These are phyloP conservation scores for Gouania willdenowi DNA, from an alignment of 2,797 vertebrate species.

Conservation along the genomic window DNA sequence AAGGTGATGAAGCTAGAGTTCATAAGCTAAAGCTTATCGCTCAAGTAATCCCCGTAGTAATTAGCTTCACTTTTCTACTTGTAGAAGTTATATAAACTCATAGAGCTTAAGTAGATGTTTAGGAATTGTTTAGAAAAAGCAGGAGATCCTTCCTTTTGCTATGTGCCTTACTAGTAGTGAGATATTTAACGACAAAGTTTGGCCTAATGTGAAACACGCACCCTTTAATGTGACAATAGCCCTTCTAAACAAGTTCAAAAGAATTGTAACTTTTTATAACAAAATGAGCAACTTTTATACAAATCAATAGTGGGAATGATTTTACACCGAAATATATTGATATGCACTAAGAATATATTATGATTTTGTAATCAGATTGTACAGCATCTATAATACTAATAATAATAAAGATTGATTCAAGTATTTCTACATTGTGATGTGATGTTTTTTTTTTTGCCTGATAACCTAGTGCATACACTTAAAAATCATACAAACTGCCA, in stretches of 20 bases:
- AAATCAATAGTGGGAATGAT: slow-evolving; percentile 27
- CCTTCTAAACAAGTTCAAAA: slow-evolving; percentile 17
- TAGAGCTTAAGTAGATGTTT: slow-evolving; percentile 2
- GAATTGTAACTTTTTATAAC: slow-evolving; percentile 28
- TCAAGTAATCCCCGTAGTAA: no score
- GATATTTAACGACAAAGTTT: background rate
- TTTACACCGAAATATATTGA: slow-evolving; percentile 22
- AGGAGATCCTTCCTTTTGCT: slow-evolving; percentile 13
- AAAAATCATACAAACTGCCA: no score
- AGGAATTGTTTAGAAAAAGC: slow-evolving; percentile 20
- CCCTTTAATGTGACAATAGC: slow-evolving; percentile 55
- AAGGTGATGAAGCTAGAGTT: no score
- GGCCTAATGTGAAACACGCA: slow-evolving; percentile 38
- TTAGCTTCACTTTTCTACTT: no score
- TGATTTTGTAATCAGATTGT: slow-evolving; percentile 42
- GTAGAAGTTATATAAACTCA: no score
- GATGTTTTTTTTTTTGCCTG: no score
- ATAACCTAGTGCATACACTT: no score
- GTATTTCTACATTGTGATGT: slow-evolving; percentile 12
- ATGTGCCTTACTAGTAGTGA: slow-evolving; percentile 48
- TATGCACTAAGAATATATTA: slow-evolving; percentile 35
- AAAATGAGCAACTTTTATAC: slow-evolving; percentile 42
- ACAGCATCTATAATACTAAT: slow-evolving; percentile 24
- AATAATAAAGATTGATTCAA: slow-evolving; percentile 47
- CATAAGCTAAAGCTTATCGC: no score